A percentile compares a stretch with the other conserved stretches of the same genome.
These are phyloP conservation scores for Hoplostethus atlanticus DNA, from an alignment of 2,797 vertebrate genomes.

Conservation along the genomic window DNA sequence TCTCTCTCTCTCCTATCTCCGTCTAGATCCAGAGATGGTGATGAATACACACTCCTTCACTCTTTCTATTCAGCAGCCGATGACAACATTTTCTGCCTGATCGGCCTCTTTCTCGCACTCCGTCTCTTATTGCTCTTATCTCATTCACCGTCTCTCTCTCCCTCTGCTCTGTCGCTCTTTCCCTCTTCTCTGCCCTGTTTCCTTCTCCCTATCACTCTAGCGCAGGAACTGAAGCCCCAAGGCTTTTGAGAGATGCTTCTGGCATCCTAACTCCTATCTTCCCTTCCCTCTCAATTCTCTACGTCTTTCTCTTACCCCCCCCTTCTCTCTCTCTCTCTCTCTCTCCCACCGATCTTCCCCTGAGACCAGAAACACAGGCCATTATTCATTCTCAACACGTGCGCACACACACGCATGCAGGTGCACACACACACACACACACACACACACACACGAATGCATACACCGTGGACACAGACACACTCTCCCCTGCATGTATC, in stretches of 20 bases:
- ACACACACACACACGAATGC: not conserved
- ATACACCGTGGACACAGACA: too few species aligned
- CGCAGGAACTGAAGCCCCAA: slow-evolving; percentile 51
- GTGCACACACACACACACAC: not conserved
- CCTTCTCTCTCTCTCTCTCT: not conserved
- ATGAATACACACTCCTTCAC: slow-evolving; percentile 46
- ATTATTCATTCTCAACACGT: slow-evolving; percentile 34
- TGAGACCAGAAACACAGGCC: slow-evolving; percentile 30
- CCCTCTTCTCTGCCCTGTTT: slow-evolving; percentile 21
- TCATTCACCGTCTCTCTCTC: slow-evolving; percentile 7
- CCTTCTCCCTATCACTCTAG: slow-evolving; percentile 46
- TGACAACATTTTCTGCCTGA: slow-evolving; percentile 59
- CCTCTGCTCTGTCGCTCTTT: slow-evolving; percentile 11
- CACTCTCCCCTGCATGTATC: not conserved
- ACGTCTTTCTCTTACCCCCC: slow-evolving; percentile 11
- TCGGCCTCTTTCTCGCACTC: slow-evolving; percentile 50
- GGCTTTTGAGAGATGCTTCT: slow-evolving; percentile 45
- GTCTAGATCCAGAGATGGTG: slow-evolving; percentile 55
- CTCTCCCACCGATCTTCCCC: not conserved
- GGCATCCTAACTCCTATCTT: slow-evolving; percentile 31
- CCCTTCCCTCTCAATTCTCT: slow-evolving; percentile 3
- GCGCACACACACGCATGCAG: not conserved
- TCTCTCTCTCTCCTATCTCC: slow-evolving; percentile 30
- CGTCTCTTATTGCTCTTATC: too few species aligned
- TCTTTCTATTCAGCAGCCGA: slow-evolving; percentile 34